phyloP scores from a whole-genome alignment of 2,797 vertebrate species.

The Parauchenoglanis punctatus region DNA sequence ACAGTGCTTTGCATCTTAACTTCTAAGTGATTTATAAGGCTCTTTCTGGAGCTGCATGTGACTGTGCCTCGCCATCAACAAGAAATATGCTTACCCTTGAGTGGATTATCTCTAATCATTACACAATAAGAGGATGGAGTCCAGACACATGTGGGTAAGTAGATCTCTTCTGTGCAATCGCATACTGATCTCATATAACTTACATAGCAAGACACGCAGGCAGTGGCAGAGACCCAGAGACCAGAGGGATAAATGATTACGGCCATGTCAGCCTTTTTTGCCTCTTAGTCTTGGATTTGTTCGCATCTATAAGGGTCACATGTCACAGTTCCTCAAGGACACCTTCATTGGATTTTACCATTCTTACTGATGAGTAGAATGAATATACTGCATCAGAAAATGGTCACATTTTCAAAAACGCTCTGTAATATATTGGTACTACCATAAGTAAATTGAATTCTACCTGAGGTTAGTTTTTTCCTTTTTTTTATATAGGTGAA shows the following conservation, averaged over 20 bases:
- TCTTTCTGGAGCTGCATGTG: slow-evolving; percentile 36
- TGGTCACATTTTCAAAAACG: neutral
- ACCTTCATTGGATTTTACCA: slow-evolving; percentile 53
- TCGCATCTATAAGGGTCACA: slow-evolving; percentile 73
- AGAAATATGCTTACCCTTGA: slow-evolving; percentile 52
- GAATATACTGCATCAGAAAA: slow-evolving; percentile 47
- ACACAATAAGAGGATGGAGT: slow-evolving; percentile 57
- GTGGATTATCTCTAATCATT: slow-evolving; percentile 61
- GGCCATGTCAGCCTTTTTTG: slow-evolving; percentile 73
- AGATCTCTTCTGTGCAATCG: slow-evolving; percentile 46
- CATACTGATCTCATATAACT: slow-evolving; percentile 38
- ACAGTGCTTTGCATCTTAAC: slow-evolving; percentile 24
- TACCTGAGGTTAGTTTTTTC: slow-evolving; percentile 14
- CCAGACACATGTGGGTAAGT: slow-evolving; percentile 44
- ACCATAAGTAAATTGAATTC: slow-evolving; percentile 52
- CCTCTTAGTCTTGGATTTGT: slow-evolving; percentile 73
- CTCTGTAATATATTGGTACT: slow-evolving; percentile 38
- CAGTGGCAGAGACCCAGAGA: slow-evolving; percentile 63
- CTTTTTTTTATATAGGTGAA: slow-evolving; percentile 30
- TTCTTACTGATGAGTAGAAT: slow-evolving; percentile 56
- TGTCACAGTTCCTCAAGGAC: slow-evolving; percentile 74
- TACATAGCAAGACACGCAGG: slow-evolving; percentile 32
- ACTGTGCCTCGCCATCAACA: slow-evolving; percentile 25
- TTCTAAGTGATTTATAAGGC: slow-evolving; percentile 39
- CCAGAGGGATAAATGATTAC: slow-evolving; percentile 72